phyloP scores from a whole-genome alignment of 2,888 invertebrate species.

The Acronicta leporina region DNA sequence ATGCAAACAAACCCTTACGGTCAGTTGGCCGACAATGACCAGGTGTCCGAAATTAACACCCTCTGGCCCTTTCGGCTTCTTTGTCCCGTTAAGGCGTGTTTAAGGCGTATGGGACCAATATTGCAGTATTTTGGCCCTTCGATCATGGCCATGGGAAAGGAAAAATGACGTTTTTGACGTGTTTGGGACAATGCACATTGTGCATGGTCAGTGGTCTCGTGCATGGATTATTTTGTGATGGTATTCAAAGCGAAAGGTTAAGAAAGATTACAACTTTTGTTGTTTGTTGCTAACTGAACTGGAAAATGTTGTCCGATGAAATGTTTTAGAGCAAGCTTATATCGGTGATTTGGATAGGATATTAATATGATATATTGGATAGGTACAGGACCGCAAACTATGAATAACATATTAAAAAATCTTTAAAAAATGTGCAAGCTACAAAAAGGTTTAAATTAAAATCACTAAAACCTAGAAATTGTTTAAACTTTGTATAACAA shows the following conservation, averaged over 20 bases:
- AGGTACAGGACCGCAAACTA: no score
- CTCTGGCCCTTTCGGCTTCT: constrained; percentile 75
- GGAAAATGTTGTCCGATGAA: background rate
- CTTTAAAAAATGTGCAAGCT: no score
- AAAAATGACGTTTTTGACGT: constrained; percentile 84
- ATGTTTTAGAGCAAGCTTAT: background rate
- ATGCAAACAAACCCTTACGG: constrained; percentile 82
- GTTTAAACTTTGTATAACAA: background rate
- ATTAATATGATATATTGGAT: no score
- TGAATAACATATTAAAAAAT: no score
- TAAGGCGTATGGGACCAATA: constrained; percentile 81
- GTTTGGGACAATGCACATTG: constrained; percentile 71
- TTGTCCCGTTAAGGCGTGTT: constrained; percentile 80
- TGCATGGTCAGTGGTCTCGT: constrained; percentile 74
- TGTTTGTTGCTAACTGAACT: constrained; percentile 25
- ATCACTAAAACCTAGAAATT: no score
- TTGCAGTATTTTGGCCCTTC: constrained; percentile 77
- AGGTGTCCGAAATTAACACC: constrained; percentile 80
- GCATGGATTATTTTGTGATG: constrained; percentile 65
- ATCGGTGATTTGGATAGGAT: background rate
- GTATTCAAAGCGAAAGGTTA: constrained; percentile 46
- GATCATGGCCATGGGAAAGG: constrained; percentile 75
- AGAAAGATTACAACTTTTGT: constrained; percentile 43
- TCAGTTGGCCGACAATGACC: constrained; percentile 85
- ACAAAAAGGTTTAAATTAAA: no score